These are phyloP conservation scores for Lithophane ornitopus DNA, from an alignment of 2,888 invertebrate species.

Conservation along the genomic window DNA sequence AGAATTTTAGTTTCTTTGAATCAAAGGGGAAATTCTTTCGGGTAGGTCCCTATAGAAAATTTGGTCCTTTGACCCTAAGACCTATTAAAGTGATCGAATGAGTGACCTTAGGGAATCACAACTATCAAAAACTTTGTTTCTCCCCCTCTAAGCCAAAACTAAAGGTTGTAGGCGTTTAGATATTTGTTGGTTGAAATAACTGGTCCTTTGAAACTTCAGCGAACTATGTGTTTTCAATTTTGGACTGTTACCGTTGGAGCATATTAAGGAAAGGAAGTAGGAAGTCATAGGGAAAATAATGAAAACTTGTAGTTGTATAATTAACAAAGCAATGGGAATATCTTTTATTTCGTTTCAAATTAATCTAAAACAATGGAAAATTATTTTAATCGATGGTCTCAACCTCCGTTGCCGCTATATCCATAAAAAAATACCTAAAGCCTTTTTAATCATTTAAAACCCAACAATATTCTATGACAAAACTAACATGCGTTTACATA, in stretches of 20 bases:
- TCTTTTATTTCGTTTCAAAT: slow-evolving; percentile 1
- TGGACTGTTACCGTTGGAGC: neutral
- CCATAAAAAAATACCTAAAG: neutral
- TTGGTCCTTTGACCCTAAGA: neutral
- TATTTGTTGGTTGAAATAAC: neutral
- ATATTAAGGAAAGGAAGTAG: neutral
- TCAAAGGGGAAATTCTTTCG: neutral
- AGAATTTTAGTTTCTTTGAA: neutral
- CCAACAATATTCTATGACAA: slow-evolving; percentile 1
- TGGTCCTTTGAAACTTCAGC: neutral
- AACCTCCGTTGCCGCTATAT: neutral
- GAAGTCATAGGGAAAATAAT: neutral
- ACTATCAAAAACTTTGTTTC: neutral
- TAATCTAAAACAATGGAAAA: neutral
- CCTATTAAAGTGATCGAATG: neutral
- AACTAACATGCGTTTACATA: slow-evolving; percentile 32
- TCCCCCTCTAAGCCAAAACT: too few relatives aligned
- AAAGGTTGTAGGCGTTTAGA: too few relatives aligned
- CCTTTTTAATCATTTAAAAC: neutral
- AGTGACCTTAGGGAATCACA: neutral
- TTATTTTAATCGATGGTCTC: neutral
- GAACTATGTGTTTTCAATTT: neutral
- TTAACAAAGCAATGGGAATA: neutral
- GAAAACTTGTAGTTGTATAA: neutral
- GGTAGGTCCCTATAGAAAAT: too few relatives aligned